Evolutionary conservation across 2,797 vertebrate species (phyloP), one percentile per base, ranked within the genome.

Genomic region (Chrysolophus pictus): DNA sequence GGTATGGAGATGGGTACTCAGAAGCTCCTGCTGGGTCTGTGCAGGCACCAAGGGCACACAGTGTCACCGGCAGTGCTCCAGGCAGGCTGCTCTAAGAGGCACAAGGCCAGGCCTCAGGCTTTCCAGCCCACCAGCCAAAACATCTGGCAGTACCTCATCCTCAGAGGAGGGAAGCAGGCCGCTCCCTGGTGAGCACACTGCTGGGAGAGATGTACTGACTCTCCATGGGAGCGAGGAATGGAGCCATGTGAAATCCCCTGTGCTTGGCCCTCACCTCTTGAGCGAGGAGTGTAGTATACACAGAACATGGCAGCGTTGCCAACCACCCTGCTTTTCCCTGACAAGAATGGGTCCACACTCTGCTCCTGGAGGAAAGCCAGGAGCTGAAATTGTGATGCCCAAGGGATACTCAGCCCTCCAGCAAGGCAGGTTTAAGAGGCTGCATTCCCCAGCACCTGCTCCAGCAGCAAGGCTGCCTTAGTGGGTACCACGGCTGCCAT

Each of bases 191-290:
- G 81, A 88, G 69, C 2, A 6, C 77, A 42, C 67, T 49, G 58
- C 63, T 71, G 64, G 56, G 71, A 37, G 71, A 95, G 84, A 69
- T 35, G 28, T 7, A 41, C 58, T 26, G 42, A 5, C n/a, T 76
- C 68, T 91, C 74, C 0, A 6, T 19, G 49, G 93, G 77, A 87
- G 72, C 19, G 87, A 62, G 87, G 93, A 91, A 90, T 33, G 24
- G 58, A 93, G 93, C 93, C 93, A 84, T 39, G 81, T 82, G 94
- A 94, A 96, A 94, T 88, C 81, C 90, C 94, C 94, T 41, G 0
- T 69, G 68, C 42, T 94, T 9, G 0, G 78, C 88, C 41, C 75
- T 64, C 84, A 86, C 78, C 53, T 94, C 84, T 90, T 73, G 81
- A 94, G 88, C 0, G 1, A 77, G 0, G 2, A 80, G 59, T 0